Evolutionary conservation across 2,888 invertebrate genomes (phyloP).

Genomic region (Neria commutata): DNA sequence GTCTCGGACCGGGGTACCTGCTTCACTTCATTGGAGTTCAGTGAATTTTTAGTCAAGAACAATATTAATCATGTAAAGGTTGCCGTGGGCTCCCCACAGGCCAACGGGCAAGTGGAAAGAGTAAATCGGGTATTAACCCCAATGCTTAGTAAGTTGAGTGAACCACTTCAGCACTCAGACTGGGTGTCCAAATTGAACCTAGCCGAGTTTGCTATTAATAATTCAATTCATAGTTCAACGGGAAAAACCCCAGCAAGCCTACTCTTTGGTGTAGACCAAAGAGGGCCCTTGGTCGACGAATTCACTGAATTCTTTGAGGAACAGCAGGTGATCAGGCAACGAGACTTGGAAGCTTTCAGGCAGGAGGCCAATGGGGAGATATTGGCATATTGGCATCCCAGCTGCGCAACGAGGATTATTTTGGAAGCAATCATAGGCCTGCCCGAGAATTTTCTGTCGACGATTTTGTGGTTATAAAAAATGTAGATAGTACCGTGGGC

Average conservation of each 20-base stretch:
- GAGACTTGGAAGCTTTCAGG: background rate
- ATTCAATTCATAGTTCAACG: background rate
- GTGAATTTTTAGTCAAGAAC: background rate
- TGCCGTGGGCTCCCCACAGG: conserved; percentile 3
- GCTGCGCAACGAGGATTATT: background rate
- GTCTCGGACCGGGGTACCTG: conserved; percentile 9
- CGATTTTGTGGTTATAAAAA: conserved; percentile 13
- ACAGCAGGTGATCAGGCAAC: background rate
- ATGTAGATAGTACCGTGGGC: conserved; percentile 6
- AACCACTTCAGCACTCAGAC: background rate
- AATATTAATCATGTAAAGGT: conserved; percentile 7
- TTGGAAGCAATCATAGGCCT: background rate
- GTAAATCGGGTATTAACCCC: background rate
- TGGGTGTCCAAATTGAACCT: background rate
- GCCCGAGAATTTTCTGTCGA: background rate
- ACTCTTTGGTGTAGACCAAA: conserved; percentile 16
- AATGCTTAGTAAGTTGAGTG: background rate
- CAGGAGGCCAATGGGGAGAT: background rate
- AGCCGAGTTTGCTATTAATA: conserved; percentile 9
- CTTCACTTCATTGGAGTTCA: conserved; percentile 11
- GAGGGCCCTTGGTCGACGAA: background rate
- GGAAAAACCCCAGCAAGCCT: background rate
- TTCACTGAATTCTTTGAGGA: background rate
- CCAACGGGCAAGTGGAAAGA: conserved; percentile 13
- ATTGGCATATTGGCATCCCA: background rate